Evolutionary conservation across 2,113 vertebrate genomes (phyloP).

Genomic region (Ornithorhynchus anatinus): DNA sequence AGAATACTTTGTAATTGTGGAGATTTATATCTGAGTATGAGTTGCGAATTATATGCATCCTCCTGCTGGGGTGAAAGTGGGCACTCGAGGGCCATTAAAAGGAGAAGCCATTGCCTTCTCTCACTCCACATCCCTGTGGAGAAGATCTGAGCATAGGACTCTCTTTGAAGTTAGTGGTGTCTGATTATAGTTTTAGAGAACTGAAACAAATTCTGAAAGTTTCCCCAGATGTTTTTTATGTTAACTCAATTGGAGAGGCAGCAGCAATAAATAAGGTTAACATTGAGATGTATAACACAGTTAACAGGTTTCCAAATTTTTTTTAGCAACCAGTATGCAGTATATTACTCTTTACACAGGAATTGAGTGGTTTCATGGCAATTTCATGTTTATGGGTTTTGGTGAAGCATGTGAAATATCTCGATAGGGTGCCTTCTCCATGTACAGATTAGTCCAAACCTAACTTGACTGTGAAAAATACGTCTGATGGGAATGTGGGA

Average conservation of each 20-base stretch:
- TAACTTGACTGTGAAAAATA: too few relatives aligned
- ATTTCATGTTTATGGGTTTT: too few relatives aligned
- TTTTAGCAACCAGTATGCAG: neutral
- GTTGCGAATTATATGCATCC: neutral
- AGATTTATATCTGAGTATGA: too few relatives aligned
- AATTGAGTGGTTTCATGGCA: too few relatives aligned
- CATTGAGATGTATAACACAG: neutral
- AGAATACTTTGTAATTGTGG: too few relatives aligned
- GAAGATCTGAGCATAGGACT: neutral
- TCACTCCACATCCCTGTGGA: neutral
- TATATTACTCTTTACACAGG: too few relatives aligned
- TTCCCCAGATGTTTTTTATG: neutral
- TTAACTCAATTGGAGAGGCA: neutral
- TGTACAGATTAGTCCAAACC: too few relatives aligned
- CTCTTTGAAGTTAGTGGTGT: slow-evolving; percentile 6
- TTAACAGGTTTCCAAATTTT: neutral
- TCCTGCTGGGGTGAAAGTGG: neutral
- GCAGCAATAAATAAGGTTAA: neutral
- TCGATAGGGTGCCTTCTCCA: too few relatives aligned
- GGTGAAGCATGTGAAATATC: too few relatives aligned
- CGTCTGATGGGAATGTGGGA: too few relatives aligned
- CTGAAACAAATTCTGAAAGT: neutral
- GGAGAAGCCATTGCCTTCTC: neutral
- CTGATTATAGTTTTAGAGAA: neutral
- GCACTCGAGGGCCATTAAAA: neutral